These are phyloP conservation scores for Plodia interpunctella DNA, from an alignment of 1,140 invertebrate genomes.

Conservation along the genomic window DNA sequence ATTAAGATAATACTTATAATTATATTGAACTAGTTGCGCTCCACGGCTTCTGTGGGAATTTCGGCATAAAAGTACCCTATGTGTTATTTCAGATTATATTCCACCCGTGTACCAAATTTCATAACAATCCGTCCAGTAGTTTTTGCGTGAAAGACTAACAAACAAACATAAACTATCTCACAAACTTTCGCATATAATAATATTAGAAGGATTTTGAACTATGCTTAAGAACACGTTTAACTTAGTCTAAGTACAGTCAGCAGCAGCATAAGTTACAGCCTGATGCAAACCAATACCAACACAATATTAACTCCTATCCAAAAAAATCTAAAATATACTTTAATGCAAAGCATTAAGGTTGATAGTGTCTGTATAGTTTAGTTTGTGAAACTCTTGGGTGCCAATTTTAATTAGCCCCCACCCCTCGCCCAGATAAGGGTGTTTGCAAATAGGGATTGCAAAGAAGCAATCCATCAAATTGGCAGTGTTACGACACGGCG, in stretches of 20 bases:
- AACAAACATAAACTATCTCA: not conserved
- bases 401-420: slow-evolving; percentile 71
- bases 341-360: slow-evolving; percentile 23
- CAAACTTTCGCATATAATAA: too few relatives aligned
- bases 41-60: too few relatives aligned
- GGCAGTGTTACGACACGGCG: slow-evolving; percentile 68
- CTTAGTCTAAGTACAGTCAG: slow-evolving; percentile 40
- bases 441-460: slow-evolving; percentile 72
- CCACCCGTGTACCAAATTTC: too few relatives aligned
- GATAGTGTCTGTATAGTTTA: slow-evolving; percentile 17
- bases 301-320: slow-evolving; percentile 12
- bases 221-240: slow-evolving; percentile 31
- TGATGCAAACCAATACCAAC: slow-evolving; percentile 36
- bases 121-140: too few relatives aligned
- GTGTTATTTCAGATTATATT: too few relatives aligned
- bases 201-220: too few relatives aligned
- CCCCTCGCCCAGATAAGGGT: slow-evolving; percentile 58
- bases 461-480: slow-evolving; percentile 77
- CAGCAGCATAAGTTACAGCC: slow-evolving; percentile 21
- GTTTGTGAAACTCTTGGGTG: slow-evolving; percentile 41
- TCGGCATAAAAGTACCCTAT: too few relatives aligned
- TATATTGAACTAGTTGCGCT: too few relatives aligned
- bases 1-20: too few relatives aligned
- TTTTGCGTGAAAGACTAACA: too few relatives aligned
- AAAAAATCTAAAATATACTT: slow-evolving; percentile 22